Conservation (phyloP, 2,797 vertebrate genomes). For the Lagorchestes hirsutus region DNA sequence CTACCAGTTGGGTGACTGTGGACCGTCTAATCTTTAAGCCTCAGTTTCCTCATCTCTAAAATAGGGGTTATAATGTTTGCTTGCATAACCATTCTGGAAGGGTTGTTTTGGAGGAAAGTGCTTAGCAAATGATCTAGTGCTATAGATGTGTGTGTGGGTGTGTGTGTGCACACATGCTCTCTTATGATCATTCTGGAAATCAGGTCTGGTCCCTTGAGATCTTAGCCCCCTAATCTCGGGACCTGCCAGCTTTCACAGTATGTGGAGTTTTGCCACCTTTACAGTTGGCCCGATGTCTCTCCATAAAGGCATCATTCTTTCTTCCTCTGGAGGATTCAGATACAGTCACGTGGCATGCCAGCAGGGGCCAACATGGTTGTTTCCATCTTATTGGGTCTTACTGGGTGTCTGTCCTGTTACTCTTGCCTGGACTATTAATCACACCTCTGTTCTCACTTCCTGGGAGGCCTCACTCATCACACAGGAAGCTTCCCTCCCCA, state of each 20-base stretch:
- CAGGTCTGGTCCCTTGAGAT: background rate
- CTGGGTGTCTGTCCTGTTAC: background rate
- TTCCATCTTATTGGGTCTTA: background rate
- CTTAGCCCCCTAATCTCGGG: background rate
- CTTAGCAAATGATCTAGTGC: background rate
- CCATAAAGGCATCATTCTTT: background rate
- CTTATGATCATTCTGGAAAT: background rate
- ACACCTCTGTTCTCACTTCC: background rate
- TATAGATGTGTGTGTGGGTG: too few relatives aligned
- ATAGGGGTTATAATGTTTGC: background rate
- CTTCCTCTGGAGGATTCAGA: background rate
- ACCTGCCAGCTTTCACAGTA: background rate
- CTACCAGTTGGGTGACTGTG: too few relatives aligned
- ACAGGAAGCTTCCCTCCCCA: slow-evolving; percentile 43
- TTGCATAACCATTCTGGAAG: background rate
- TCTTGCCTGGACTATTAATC: background rate
- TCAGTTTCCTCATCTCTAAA: background rate
- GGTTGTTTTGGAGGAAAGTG: background rate
- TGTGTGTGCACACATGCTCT: background rate
- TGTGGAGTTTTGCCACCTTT: background rate
- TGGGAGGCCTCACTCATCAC: slow-evolving; percentile 31
- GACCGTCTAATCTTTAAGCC: background rate
- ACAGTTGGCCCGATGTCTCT: background rate
- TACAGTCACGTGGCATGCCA: background rate
- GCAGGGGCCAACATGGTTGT: background rate